Base-by-base conservation (phyloP, 2,888 invertebrate species). In the Amblyjoppa proteus region DNA sequence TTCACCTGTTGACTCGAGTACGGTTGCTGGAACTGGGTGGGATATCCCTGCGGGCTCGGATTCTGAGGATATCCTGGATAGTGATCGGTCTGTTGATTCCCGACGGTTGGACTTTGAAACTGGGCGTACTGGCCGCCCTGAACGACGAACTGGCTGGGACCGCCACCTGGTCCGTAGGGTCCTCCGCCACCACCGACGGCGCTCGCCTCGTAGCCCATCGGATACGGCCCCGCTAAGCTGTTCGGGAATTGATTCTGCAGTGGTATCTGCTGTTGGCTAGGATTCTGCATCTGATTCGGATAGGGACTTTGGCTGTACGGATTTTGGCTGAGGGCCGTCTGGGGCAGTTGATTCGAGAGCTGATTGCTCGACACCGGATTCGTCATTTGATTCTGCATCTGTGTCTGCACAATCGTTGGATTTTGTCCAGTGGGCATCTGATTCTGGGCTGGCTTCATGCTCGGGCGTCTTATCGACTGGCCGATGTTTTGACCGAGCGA, bases 281-380 rank as follows among this genome's bases (percentile, higher is more conserved):
- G 75, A 41, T 88, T 89, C 79, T 89, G 89, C 66, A 58, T 84
- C 76, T 84, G 83, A 77, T 81, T 85, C 25, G 87, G 88, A 49
- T 85, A 66, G 6, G 85, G 82, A 74, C 86, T 89, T 66, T 88
- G 85, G 64, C 73, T 70, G 58, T 89, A 89, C 13, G 88, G 83
- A 81, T 87, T 90, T 58, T 90, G 92, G 34, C 87, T 88, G 45
- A 89, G 64, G 49, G 89, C 90, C 41, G 89, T 94, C 77, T 95
- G 94, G 86, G 95, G 91, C 89, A 95, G 90, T 85, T 95, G 94
- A 87, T 95, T 95, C 81, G 95, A 93, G 73, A 49, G 45, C 45
- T 49, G 45, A 49, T 49, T 13, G 81, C 87, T 49, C 87, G 85
- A 81, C 58, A 28, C 28, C 25, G 71, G 66, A 68, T 77, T 73